Percentiles rank a stretch among this genome's conserved stretches.
phyloP scores from a whole-genome alignment of 2,888 invertebrate species.

The Oxycera nigricornis region DNA sequence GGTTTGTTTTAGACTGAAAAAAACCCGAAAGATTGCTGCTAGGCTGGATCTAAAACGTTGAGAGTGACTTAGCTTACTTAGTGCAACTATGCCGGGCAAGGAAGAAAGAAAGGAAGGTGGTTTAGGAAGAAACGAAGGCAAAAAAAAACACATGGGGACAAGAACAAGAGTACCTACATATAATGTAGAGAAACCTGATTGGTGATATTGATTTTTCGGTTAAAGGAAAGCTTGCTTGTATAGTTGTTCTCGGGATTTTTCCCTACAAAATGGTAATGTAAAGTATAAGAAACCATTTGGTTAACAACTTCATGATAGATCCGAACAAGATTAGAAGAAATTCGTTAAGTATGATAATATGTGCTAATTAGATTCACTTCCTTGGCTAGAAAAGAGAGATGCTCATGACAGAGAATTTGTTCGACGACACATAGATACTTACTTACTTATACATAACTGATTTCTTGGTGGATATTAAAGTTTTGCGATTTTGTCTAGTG shows the following conservation, averaged over 20 bases:
- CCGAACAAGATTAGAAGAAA: constrained; percentile 43
- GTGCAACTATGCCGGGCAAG: not conserved
- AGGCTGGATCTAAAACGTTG: not conserved
- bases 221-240: not conserved
- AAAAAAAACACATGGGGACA: constrained; percentile 14
- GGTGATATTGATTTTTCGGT: constrained; percentile 33
- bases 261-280: constrained; percentile 13
- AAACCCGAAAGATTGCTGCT: constrained; percentile 6
- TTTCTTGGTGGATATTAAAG: no score
- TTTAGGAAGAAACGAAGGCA: no score
- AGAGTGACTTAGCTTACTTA: not conserved
- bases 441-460: no score
- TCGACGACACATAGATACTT: constrained; percentile 30
- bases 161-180: constrained; percentile 25
- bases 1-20: not conserved
- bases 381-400: constrained; percentile 7
- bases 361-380: constrained; percentile 41
- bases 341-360: constrained; percentile 45
- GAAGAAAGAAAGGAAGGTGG: constrained; percentile 4
- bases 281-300: constrained; percentile 18
- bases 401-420: constrained; percentile 1
- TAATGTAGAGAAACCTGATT: constrained; percentile 3
- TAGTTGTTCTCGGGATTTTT: not conserved
- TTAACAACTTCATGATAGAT: constrained; percentile 46
- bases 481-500: no score